Evolutionary conservation across 1,140 invertebrate species (phyloP).

Genomic region (Cyrtorhinus lividipennis): DNA sequence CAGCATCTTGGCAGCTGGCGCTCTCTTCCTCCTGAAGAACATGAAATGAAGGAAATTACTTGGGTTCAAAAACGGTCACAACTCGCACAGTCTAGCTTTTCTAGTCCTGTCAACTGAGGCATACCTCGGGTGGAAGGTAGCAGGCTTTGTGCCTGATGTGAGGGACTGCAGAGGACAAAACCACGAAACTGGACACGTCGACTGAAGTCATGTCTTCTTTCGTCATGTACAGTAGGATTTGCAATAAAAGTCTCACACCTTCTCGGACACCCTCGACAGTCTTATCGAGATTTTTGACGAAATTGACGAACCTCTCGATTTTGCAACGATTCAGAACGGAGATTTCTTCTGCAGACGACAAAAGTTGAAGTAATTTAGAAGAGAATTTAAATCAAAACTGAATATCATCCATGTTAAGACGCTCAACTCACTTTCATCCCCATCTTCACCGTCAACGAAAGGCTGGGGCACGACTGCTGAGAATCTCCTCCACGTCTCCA

Average conservation of each 20-base stretch:
- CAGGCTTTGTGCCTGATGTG: neutral
- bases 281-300: slow-evolving; percentile 7
- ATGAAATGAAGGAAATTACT: neutral
- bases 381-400: no score
- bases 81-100: no score
- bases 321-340: neutral
- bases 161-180: neutral
- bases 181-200: neutral
- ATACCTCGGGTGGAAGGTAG: neutral
- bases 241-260: slow-evolving; percentile 11
- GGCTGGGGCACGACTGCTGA: neutral
- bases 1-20: neutral
- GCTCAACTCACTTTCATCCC: neutral
- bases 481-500: neutral
- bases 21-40: neutral
- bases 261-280: slow-evolving; percentile 14
- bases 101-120: neutral
- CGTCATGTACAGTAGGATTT: slow-evolving; percentile 9
- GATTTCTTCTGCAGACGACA: neutral
- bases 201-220: neutral
- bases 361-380: no score
- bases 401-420: no score
- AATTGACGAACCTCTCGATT: slow-evolving; percentile 2
- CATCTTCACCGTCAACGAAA: neutral
- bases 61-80: no score